Evolutionary conservation across 2,113 vertebrate species (phyloP), one percentile per base, ranked within the genome.

Genomic region (Atrichornis clamosus): DNA sequence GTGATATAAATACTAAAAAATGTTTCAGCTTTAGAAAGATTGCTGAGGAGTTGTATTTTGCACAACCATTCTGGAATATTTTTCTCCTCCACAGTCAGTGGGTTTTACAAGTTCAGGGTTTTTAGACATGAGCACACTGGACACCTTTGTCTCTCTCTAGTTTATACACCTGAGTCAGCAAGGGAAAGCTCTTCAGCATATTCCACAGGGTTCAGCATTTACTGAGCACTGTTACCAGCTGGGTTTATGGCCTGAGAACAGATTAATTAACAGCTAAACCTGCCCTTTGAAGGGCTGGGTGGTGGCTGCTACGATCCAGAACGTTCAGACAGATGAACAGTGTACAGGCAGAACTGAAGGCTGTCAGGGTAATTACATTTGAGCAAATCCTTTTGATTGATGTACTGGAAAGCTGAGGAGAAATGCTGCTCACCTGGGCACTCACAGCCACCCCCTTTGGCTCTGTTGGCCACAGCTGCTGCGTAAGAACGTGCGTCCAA

Each of bases 371-470:
- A 30, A 64, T 37, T 17, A 5, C 2, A 30, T 3, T 5, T 15
- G 17, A 80, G 59, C 33, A 70, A 68, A 74, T 17, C 26, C 32
- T 56, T 67, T 19, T 6, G 59, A 46, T 15, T 12, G 32, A 15
- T 4, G 39, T 21, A 1, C 17, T 3, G 21, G 24, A 23, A 33
- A 62, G 22, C 13, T 1, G 5, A 56, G 82, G 28, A 41, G 62
- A 9, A 35, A 7, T 9, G 15, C 6, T 13, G 62, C 97, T 98
- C 67, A 99, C 99, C 99, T 98, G 99, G 99, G 90, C 99, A 99
- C 93, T 99, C 99, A 30, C 99, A 99, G 95, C 99, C 99, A 52
- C 99, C 99, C 7, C 99, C 99, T 96, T 99, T 99, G 96, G 99
- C 99, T 93, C 99, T 96, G 98, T 99, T 99, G 6, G 99, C 99